Conservation (phyloP, 2,888 invertebrate species). For the Pocota personata region DNA sequence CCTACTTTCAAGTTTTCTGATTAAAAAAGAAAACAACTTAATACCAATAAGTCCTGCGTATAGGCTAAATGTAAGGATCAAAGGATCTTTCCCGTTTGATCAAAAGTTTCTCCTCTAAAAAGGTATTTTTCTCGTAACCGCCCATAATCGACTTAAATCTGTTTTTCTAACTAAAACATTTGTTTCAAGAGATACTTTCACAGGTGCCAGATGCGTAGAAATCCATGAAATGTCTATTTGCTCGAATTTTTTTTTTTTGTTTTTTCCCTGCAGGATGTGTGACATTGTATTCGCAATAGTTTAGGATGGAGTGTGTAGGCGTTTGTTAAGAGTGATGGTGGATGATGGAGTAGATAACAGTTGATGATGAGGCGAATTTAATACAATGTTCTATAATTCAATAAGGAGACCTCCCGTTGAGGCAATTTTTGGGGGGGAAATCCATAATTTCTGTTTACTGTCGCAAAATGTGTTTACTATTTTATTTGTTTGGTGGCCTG, state of each 20-base stretch:
- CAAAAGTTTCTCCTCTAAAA: not conserved
- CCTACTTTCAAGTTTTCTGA: not conserved
- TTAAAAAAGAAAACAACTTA: not conserved
- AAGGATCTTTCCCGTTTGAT: not conserved
- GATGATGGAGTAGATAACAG: not conserved
- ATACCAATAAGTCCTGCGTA: not conserved
- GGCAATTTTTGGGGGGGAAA: not conserved
- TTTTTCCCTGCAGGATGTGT: conserved; percentile 79
- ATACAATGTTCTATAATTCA: not conserved
- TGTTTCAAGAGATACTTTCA: not conserved
- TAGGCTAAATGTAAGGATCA: not conserved
- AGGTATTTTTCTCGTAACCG: too few relatives aligned
- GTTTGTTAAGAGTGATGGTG: not conserved
- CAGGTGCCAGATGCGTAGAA: conserved; percentile 11
- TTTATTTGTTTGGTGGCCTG: conserved; percentile 11
- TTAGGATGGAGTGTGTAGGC: not conserved
- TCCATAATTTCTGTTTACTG: conserved; percentile 13
- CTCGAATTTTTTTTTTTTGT: conserved; percentile 83
- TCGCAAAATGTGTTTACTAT: conserved; percentile 14
- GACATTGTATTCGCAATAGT: not conserved
- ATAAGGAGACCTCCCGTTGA: conserved; percentile 82
- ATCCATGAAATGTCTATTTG: conserved; percentile 1
- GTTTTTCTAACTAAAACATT: not conserved
- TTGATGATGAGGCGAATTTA: too few relatives aligned
- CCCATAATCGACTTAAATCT: not conserved